phyloP scores from a whole-genome alignment of 2,888 invertebrate species.

The Allacma fusca region DNA sequence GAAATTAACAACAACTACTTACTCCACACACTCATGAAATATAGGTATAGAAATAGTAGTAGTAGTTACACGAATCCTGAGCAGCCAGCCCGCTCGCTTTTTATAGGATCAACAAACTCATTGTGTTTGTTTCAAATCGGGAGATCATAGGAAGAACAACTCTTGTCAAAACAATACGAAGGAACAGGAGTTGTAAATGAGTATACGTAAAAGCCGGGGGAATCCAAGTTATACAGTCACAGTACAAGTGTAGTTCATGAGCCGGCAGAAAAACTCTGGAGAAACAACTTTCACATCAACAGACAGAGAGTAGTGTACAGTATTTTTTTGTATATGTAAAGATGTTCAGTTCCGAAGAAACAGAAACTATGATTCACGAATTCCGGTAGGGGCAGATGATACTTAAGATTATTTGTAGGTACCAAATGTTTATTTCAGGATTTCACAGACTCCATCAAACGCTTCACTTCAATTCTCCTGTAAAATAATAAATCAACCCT shows the following conservation, averaged over 20 bases:
- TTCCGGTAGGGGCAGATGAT: background rate
- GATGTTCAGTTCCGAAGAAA: background rate
- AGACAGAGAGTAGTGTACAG: background rate
- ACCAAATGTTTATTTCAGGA: background rate
- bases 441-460: background rate
- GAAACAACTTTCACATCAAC: background rate
- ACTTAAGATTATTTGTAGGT: background rate
- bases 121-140: background rate
- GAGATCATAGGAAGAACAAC: background rate
- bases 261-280: background rate
- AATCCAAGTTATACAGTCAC: background rate
- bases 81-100: background rate
- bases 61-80: background rate
- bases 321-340: background rate
- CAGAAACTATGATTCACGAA: background rate
- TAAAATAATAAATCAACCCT: constrained; percentile 11
- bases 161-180: background rate
- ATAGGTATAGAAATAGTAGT: background rate
- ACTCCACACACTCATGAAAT: background rate
- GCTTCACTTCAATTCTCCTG: background rate
- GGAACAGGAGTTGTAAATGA: background rate
- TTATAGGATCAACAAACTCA: background rate
- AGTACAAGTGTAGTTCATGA: background rate
- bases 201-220: background rate
- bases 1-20: background rate